These are phyloP conservation scores for human DNA, from an alignment of 2,113 vertebrate genomes.

Conservation along the genomic window DNA sequence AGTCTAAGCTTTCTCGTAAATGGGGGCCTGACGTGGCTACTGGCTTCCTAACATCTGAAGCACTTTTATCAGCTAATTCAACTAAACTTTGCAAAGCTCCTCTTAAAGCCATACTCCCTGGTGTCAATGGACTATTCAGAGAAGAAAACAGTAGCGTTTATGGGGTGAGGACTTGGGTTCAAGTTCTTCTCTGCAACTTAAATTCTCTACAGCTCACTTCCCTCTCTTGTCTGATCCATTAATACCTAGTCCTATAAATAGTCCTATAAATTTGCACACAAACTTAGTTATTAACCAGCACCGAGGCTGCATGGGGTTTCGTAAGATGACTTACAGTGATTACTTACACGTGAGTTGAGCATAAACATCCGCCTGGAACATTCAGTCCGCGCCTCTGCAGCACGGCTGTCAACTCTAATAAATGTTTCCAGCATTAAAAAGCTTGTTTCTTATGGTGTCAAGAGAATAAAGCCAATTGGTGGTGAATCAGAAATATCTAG, in stretches of 20 bases:
- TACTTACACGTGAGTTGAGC: accelerated
- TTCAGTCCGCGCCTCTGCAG: background rate
- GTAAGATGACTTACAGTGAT: too few relatives aligned
- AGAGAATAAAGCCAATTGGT: background rate
- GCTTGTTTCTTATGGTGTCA: background rate
- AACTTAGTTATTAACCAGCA: background rate
- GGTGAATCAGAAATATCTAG: background rate
- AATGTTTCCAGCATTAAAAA: background rate
- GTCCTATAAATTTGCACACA: background rate
- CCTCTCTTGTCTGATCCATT: background rate
- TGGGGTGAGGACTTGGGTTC: background rate
- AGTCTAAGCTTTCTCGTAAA: background rate
- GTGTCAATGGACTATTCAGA: accelerated
- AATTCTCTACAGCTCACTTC: background rate
- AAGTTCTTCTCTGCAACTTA: background rate
- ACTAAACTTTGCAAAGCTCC: background rate
- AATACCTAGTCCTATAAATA: background rate
- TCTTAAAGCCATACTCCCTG: background rate
- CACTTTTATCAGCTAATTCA: background rate
- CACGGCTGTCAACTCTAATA: background rate
- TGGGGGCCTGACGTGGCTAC: background rate
- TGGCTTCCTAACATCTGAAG: background rate
- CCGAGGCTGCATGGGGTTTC: background rate
- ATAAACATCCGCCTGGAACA: too few relatives aligned
- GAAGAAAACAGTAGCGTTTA: background rate